These are phyloP conservation scores for Emmelina monodactyla DNA, from an alignment of 2,888 invertebrate species.

Conservation along the genomic window DNA sequence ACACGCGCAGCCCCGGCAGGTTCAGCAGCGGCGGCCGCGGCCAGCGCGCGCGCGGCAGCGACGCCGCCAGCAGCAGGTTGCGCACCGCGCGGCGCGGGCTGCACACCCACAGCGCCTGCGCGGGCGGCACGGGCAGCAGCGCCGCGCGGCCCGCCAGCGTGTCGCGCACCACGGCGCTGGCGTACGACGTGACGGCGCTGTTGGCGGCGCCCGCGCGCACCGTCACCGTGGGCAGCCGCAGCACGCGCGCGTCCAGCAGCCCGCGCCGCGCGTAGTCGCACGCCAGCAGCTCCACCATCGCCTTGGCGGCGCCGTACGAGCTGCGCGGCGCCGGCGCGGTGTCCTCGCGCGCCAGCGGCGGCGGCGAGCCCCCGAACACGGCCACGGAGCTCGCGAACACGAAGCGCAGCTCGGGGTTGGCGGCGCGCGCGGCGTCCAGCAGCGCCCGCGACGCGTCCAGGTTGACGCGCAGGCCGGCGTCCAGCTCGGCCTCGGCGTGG, in stretches of 20 bases:
- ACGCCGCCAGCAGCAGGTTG: neutral
- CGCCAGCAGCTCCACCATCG: conserved; percentile 42
- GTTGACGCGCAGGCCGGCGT: conserved; percentile 41
- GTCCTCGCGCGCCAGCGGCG: conserved; percentile 28
- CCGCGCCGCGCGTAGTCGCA: conserved; percentile 47
- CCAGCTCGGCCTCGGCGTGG: conserved; percentile 43
- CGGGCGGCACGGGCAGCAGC: neutral
- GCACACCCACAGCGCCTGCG: neutral
- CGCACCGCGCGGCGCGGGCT: conserved; percentile 19
- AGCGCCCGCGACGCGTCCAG: conserved; percentile 42
- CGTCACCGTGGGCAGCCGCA: conserved; percentile 45
- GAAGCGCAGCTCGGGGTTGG: conserved; percentile 26
- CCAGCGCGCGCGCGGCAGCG: conserved; percentile 20
- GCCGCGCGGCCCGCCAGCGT: neutral
- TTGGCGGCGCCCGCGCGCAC: conserved; percentile 45
- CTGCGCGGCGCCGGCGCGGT: conserved; percentile 38
- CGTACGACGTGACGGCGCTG: conserved; percentile 48
- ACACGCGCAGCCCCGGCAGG: neutral
- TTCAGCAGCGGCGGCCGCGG: conserved; percentile 22
- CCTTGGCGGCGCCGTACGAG: conserved; percentile 47
- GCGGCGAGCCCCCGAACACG: conserved; percentile 39
- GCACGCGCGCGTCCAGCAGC: conserved; percentile 33
- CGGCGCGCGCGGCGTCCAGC: conserved; percentile 31
- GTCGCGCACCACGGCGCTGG: conserved; percentile 45
- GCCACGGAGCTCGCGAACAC: conserved; percentile 41